Base-by-base conservation (phyloP, 2,797 vertebrate species). In the Sibirionetta formosa region DNA sequence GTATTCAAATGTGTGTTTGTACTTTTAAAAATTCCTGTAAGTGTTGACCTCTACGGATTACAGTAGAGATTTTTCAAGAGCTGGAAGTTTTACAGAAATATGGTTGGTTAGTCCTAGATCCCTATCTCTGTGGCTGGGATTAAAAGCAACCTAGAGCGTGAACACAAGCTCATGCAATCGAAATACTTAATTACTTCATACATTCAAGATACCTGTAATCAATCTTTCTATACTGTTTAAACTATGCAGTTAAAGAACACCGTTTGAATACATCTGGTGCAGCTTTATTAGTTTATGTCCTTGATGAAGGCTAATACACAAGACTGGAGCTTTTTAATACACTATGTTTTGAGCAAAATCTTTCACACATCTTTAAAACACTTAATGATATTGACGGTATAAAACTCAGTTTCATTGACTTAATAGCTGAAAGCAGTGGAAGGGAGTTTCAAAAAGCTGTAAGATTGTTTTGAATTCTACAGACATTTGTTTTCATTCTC, bases 11-110 rank as follows among this genome's bases (percentile, higher is more conserved):
- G 86, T 72, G 61, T 92, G 82, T 95, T 84, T 92, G 92, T 93
- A 94, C 70, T 96, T 95, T 87, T 88, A 88, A 90, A 96, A 95
- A 95, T 63, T 70, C 86, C 83, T 95, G 1, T 90, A 85, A 92
- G 92, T 83, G 73, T 92, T 93, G 95, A 88, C 94, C 54, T 80
- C 46, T 40, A 38, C 94, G 93, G 83, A 71, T 70, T 76, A 71
- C 64, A 76, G 64, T 84, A 71, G 73, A 68, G 83, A 76, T 82
- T 90, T 94, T 88, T 75, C 46, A 50, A 86, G 88, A 90, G 70
- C 60, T 78, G 77, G 78, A 90, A 24, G 50, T 38, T 86, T 84
- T 78, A n/a, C 83, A 35, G 23, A 65, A 85, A 24, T 51, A 66
- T 2, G 54, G 50, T 70, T 88, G 93, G 64, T 79, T 86, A 27